Percentiles rank a stretch among this genome's conserved stretches.
These are phyloP conservation scores for Trichacis sp. DNA, from an alignment of 2,888 invertebrate species.

Conservation along the genomic window DNA sequence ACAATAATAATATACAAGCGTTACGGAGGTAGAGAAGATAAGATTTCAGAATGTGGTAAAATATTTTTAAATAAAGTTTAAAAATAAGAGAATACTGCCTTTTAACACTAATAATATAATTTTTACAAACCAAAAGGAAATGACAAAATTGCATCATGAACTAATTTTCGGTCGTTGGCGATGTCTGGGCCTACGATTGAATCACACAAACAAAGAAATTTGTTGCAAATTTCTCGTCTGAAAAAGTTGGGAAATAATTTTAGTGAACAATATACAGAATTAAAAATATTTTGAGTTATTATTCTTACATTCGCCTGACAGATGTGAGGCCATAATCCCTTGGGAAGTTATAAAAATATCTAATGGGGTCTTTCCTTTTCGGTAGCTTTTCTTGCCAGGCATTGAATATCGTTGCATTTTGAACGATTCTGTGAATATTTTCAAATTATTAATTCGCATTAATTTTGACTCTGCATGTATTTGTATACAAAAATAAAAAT, in stretches of 20 bases:
- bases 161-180: constrained; percentile 72
- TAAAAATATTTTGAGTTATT: background rate
- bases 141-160: constrained; percentile 74
- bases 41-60: too few species aligned
- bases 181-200: constrained; percentile 72
- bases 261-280: too few species aligned
- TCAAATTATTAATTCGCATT: too few species aligned
- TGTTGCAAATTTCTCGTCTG: constrained; percentile 77
- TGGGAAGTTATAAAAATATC: constrained; percentile 80
- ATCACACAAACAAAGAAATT: constrained; percentile 78
- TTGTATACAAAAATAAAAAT: too few species aligned
- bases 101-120: too few species aligned
- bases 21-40: too few species aligned
- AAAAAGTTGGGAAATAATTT: too few species aligned
- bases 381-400: constrained; percentile 83
- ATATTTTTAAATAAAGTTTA: too few species aligned
- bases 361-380: constrained; percentile 76
- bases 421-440: constrained; percentile 70
- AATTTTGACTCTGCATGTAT: too few species aligned
- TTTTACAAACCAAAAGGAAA: constrained; percentile 69
- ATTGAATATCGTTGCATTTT: constrained; percentile 80
- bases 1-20: too few species aligned
- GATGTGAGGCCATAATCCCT: constrained; percentile 82
- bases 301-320: constrained; percentile 76
- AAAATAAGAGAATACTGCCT: too few species aligned